These are phyloP conservation scores for Lutraria lutraria DNA, from an alignment of 2,888 invertebrate species.

Conservation along the genomic window DNA sequence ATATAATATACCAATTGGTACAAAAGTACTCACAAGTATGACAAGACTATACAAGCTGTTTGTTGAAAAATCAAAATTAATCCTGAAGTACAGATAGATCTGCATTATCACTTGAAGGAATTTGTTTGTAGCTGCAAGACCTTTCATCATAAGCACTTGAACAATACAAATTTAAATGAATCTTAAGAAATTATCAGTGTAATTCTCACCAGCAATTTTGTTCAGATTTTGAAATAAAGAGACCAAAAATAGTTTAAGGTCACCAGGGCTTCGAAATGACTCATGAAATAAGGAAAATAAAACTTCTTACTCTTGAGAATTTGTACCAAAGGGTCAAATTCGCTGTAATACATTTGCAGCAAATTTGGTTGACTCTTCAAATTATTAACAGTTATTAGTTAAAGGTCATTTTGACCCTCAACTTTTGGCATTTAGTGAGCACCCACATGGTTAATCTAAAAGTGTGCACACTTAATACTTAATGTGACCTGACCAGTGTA, in stretches of 20 bases:
- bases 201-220: not conserved
- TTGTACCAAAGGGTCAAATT: too few species aligned
- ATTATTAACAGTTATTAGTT: too few species aligned
- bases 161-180: not conserved
- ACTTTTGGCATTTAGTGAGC: not conserved
- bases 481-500: not conserved
- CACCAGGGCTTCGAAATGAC: too few species aligned
- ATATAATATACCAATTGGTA: not conserved
- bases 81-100: not conserved
- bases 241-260: too few species aligned
- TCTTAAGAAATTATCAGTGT: not conserved
- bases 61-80: not conserved
- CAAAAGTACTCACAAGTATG: not conserved
- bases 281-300: too few species aligned
- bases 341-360: too few species aligned
- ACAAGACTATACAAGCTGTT: not conserved
- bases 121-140: not conserved
- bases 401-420: not conserved
- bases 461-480: not conserved
- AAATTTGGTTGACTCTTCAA: too few species aligned
- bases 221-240: too few species aligned
- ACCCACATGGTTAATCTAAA: not conserved
- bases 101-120: not conserved
- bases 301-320: too few species aligned
- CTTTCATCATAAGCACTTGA: slow-evolving; percentile 4